Percentiles rank a stretch among this genome's conserved stretches.
These are phyloP conservation scores for Vidua macroura DNA, from an alignment of 2,113 vertebrate genomes.

Conservation along the genomic window DNA sequence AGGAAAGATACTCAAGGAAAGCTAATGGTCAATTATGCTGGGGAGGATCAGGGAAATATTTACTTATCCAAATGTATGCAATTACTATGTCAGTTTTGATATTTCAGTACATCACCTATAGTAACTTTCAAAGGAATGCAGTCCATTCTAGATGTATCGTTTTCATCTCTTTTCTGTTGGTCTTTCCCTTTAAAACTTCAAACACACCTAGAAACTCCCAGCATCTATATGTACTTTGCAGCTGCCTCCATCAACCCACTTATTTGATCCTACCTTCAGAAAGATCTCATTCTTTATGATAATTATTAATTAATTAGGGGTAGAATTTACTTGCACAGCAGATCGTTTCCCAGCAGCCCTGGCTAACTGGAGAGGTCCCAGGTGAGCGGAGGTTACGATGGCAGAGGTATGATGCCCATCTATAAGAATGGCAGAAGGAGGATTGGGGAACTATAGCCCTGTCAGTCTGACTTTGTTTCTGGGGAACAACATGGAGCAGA, in stretches of 20 bases:
- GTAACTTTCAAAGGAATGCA: neutral
- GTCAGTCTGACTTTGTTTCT: neutral
- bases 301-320: neutral
- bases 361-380: neutral
- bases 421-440: neutral
- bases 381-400: neutral
- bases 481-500: rapidly evolving
- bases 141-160: neutral
- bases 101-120: neutral
- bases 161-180: neutral
- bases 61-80: neutral
- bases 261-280: neutral
- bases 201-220: neutral
- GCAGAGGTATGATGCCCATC: rapidly evolving
- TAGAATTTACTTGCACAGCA: neutral
- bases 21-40: neutral
- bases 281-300: neutral
- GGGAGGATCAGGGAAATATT: neutral
- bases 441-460: neutral
- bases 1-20: neutral
- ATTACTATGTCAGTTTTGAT: neutral
- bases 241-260: neutral
- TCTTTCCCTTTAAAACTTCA: neutral
- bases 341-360: neutral
- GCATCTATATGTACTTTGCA: neutral